Base-by-base conservation (phyloP, 2,797 vertebrate genomes). In the Meda fulgida region DNA sequence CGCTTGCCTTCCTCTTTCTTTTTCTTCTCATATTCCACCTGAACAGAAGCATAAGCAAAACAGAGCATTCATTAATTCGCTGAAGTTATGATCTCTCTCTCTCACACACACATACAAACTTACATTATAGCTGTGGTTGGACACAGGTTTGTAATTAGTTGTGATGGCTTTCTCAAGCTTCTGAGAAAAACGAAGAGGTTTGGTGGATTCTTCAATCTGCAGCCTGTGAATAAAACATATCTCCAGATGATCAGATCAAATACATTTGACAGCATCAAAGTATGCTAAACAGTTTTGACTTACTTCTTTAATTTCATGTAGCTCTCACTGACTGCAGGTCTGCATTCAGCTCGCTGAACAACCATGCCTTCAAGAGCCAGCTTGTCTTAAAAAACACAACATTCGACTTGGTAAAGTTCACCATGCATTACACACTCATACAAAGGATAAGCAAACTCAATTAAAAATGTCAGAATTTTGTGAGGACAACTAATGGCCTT, bases 231-330 rank as follows among this genome's bases (percentile, higher is more conserved):
- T 72, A 80, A 73, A 60, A 60, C 7, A 21, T 4, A 70, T 75
- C 48, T 53, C 9, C 26, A 18, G 46, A 58, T 21, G 83, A 1
- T 78, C n/a, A 40, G 23, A 48, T 38, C 8, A 51, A 60, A 78
- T 26, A 51, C 5, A 18, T 69, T 31, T n/a, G 26, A 63, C 71
- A 40, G 63, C 3, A 51, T 53, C n/a, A 14, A 36, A 48, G 13
- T 43, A 16, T 11, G 78, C 3, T 21, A 8, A 58, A 34, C 0
- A 26, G 69, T 19, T 26, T 26, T 38, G 55, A 85, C 96, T 87
- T 89, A 99, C 98, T 96, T 97, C 91, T 99, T 99, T 89, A 99
- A 93, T 85, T 92, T 97, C 98, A 99, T 99, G 76, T 99, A 99
- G 92, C 92, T 97, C 89, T 99, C 98, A 91, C 91, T 97, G 75